Evolutionary conservation across 2,113 vertebrate species (phyloP).

Genomic region (Pomatostomus ruficeps): DNA sequence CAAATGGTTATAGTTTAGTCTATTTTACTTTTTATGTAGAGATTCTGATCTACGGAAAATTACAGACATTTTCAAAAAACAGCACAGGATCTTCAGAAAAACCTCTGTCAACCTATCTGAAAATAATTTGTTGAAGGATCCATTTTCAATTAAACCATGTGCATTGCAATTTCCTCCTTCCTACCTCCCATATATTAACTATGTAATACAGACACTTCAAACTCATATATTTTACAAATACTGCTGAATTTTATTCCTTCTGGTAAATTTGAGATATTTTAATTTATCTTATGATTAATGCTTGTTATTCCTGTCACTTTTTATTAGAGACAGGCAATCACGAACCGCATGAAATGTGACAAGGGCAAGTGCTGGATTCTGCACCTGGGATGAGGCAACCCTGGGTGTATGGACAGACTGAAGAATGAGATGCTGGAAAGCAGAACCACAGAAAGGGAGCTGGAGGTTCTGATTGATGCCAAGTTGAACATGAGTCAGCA

Average conservation of each 20-base stretch:
- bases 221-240: neutral
- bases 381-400: neutral
- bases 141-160: neutral
- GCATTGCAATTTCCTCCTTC: neutral
- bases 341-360: neutral
- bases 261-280: neutral
- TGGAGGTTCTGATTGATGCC: accelerated
- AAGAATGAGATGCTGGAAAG: neutral
- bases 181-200: neutral
- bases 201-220: neutral
- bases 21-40: neutral
- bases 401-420: neutral
- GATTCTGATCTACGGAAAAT: neutral
- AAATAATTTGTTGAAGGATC: neutral
- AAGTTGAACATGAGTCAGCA: neutral
- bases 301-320: neutral
- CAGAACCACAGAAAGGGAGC: neutral
- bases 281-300: neutral
- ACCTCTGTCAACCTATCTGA: neutral
- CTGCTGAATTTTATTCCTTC: neutral
- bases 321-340: neutral
- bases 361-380: neutral
- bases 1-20: neutral
- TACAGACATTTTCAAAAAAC: neutral
- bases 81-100: neutral